Evolutionary conservation across 2,888 invertebrate species (phyloP).

Genomic region (Griposia aprilina): DNA sequence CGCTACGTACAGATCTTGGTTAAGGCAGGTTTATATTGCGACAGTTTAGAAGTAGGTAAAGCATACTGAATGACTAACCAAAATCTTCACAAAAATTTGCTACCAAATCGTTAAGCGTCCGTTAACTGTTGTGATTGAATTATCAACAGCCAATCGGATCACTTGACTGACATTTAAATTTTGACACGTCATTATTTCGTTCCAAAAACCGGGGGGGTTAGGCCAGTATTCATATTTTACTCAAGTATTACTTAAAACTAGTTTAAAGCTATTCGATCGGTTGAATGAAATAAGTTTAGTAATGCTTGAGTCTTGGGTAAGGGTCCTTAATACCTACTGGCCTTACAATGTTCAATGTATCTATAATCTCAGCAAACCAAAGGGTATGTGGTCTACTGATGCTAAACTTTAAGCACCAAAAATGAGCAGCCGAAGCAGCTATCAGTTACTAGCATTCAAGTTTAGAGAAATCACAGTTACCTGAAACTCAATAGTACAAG

Average conservation of each 20-base stretch:
- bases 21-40: constrained; percentile 23
- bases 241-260: neutral
- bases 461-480: neutral
- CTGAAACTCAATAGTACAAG: neutral
- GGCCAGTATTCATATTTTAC: too few relatives aligned
- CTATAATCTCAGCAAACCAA: neutral
- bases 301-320: neutral
- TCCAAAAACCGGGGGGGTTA: neutral
- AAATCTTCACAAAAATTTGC: neutral
- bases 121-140: neutral
- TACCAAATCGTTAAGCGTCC: neutral
- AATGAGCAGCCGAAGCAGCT: neutral
- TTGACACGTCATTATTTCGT: neutral
- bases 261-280: neutral
- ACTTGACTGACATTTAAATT: neutral
- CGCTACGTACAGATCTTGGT: constrained; percentile 42
- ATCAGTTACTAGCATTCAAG: neutral
- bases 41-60: neutral
- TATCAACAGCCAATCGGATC: neutral
- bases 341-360: neutral
- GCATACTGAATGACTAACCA: neutral
- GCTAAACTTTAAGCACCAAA: neutral
- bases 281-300: neutral
- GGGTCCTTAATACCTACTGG: too few relatives aligned
- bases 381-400: neutral